Base-by-base conservation (phyloP, 2,888 invertebrate species). In the Lobophora halterata region DNA sequence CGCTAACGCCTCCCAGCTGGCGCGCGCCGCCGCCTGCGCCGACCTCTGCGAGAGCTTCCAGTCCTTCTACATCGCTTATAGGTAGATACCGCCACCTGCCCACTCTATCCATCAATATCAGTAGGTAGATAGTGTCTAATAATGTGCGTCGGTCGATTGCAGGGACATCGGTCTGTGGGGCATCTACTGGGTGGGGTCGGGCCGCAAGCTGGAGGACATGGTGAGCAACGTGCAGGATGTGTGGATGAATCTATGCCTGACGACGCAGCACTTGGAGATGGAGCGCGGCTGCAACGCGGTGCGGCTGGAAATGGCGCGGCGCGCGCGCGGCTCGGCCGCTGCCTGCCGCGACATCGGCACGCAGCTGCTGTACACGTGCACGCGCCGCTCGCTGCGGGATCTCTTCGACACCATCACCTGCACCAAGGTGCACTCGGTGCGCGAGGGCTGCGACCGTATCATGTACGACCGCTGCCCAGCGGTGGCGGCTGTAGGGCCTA, bases 151-250 rank as follows among this genome's bases (percentile, higher is more conserved):
- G n/a, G n/a, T n/a, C n/a, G n/a, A n/a, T n/a, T n/a, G n/a, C 48
- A 50, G 67, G 3, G 79, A 80, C 35, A 64, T 79, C 1, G 86
- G 89, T 1, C 61, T 89, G 5, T 89, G 83, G 81, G 89, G 89
- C 3, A 61, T 85, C 4, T 86, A 88, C 33, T 87, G 79, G 32
- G 69, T 81, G 2, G 64, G 0, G 52, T 65, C 0, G 61, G 46
- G 31, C 51, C 69, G 57, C n/a, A 49, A 63, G 1, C n/a, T 75
- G n/a, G 78, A 87, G 10, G 71, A 79, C 20, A 73, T 86, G 66
- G 13, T 85, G 7, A 33, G 42, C 10, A 64, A 69, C 18, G 23
- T 87, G 3, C 86, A 85, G 40, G 52, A 70, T 3, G 60, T 74
- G 11, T 85, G 81, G 80, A 78, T 82, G 79, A 48, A 70, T 26